A percentile compares a stretch with the other conserved stretches of the same genome.
These are phyloP conservation scores for Amphiprion clarkii DNA, from an alignment of 2,797 vertebrate genomes.

Conservation along the genomic window DNA sequence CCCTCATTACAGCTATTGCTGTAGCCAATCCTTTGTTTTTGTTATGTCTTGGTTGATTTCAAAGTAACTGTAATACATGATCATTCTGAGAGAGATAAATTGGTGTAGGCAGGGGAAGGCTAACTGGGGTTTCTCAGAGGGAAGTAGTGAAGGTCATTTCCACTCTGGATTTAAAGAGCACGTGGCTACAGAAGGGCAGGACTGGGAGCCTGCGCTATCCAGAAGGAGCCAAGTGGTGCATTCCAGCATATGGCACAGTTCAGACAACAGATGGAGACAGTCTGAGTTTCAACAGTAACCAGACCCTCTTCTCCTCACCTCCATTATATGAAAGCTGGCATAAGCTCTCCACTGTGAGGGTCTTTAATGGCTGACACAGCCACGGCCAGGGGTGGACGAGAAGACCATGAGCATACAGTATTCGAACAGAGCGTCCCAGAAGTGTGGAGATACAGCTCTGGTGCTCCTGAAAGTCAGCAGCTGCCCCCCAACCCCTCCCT, in stretches of 20 bases:
- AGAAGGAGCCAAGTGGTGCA: constrained; percentile 64
- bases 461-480: constrained; percentile 71
- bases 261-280: constrained; percentile 75
- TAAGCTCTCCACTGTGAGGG: constrained; percentile 15
- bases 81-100: constrained; percentile 33
- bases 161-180: constrained; percentile 42
- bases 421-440: constrained; percentile 46
- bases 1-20: constrained; percentile 52
- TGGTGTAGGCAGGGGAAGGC: constrained; percentile 28
- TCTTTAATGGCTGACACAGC: constrained; percentile 32
- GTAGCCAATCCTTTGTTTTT: constrained; percentile 37
- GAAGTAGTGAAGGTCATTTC: constrained; percentile 58
- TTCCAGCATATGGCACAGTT: constrained; percentile 77
- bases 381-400: not conserved
- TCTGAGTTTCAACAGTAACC: constrained; percentile 58
- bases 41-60: constrained; percentile 47
- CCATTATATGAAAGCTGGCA: constrained; percentile 32
- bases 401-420: not conserved
- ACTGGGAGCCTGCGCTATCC: constrained; percentile 46
- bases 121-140: constrained; percentile 45
- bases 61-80: constrained; percentile 18
- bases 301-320: constrained; percentile 48
- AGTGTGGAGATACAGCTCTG: constrained; percentile 50
- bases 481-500: constrained; percentile 58
- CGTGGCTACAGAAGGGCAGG: constrained; percentile 12